phyloP scores from a whole-genome alignment of 2,113 vertebrate genomes.

The Eubucco bourcierii region DNA sequence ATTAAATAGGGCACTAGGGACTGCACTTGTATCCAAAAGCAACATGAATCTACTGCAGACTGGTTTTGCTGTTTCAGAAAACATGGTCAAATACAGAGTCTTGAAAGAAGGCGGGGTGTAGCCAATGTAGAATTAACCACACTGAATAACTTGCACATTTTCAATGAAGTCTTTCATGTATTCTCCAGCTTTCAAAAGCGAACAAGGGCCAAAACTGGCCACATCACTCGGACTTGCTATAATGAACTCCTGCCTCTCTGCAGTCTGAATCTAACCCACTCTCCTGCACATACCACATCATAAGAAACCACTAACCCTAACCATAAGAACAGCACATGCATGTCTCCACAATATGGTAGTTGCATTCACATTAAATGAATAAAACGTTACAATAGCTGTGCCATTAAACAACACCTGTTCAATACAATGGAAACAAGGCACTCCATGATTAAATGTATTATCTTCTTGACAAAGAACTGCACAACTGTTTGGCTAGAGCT shows the following conservation, averaged over 20 bases:
- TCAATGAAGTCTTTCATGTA: slow-evolving; percentile 6
- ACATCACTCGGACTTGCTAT: slow-evolving; percentile 7
- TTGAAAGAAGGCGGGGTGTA: slow-evolving; percentile 28
- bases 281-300: slow-evolving; percentile 9
- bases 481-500: slow-evolving; percentile 50
- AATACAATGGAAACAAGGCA: slow-evolving; percentile 22
- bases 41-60: background rate
- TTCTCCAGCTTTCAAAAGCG: background rate
- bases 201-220: slow-evolving; percentile 24
- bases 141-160: slow-evolving; percentile 46
- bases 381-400: slow-evolving; percentile 13
- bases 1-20: background rate
- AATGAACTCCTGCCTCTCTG: slow-evolving; percentile 6
- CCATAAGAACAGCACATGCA: background rate
- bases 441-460: slow-evolving; percentile 15
- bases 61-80: slow-evolving; percentile 17
- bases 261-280: background rate
- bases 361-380: slow-evolving; percentile 1
- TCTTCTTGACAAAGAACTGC: slow-evolving; percentile 46
- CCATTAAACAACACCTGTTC: slow-evolving; percentile 40
- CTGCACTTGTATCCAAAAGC: background rate
- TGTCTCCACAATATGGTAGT: slow-evolving; percentile 6
- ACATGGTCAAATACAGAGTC: background rate
- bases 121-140: slow-evolving; percentile 22
- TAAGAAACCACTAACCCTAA: slow-evolving; percentile 35